Conservation (phyloP, 2,797 vertebrate species). For the Fistularia commersonii region DNA sequence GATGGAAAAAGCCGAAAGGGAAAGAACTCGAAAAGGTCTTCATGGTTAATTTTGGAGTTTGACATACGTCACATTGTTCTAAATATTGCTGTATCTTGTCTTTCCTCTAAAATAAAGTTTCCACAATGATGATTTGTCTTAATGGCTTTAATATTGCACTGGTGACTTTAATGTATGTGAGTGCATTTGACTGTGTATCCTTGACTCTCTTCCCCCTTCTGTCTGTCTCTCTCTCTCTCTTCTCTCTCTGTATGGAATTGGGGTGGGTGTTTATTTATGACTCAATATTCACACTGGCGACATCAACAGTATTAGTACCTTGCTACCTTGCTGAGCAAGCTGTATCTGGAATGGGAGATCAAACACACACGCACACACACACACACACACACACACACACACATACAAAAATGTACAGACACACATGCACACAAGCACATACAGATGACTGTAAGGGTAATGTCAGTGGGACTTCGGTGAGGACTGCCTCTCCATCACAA, state of each 20-base stretch:
- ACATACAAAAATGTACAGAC: conserved; percentile 3
- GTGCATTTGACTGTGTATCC: too few species aligned
- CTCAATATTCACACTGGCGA: conserved; percentile 68
- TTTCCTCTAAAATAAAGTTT: too few species aligned
- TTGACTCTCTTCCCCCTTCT: too few species aligned
- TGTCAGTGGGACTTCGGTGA: conserved; percentile 50
- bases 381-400: conserved; percentile 15
- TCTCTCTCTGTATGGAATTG: background rate
- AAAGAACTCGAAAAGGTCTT: too few species aligned
- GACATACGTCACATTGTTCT: too few species aligned
- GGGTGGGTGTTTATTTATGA: conserved; percentile 65
- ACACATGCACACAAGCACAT: conserved; percentile 18
- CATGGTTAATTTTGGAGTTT: too few species aligned
- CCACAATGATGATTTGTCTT: too few species aligned
- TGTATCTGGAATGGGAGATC: conserved; percentile 58
- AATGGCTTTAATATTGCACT: too few species aligned
- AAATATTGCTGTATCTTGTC: too few species aligned
- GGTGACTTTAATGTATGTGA: too few species aligned
- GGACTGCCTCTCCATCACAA: conserved; percentile 56
- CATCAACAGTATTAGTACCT: conserved; percentile 65
- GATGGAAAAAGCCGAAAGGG: too few species aligned
- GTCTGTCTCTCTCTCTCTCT: background rate
- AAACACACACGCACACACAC: conserved; percentile 10
- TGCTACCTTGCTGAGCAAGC: conserved; percentile 62
- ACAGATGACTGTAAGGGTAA: conserved; percentile 44